Evolutionary conservation across 1,140 invertebrate species (phyloP).

Genomic region (Subanguina moxae): DNA sequence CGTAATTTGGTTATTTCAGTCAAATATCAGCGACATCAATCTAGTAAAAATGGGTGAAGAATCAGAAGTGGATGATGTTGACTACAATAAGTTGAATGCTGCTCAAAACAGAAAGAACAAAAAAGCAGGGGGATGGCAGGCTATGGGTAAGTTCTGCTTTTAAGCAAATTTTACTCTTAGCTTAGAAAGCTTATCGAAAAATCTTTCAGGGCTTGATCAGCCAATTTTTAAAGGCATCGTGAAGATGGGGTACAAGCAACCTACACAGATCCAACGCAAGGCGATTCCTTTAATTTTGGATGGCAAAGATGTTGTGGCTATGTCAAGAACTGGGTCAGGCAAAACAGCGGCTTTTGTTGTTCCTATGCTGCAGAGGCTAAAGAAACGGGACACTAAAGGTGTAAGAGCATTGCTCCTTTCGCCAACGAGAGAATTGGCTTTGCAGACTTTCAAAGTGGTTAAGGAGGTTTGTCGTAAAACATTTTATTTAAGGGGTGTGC

Average conservation of each 20-base stretch:
- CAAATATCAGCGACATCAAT: too few species aligned
- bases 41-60: not conserved
- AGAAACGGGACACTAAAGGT: constrained; percentile 69
- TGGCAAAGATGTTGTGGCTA: constrained; percentile 92
- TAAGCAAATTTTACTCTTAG: not conserved
- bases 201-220: constrained; percentile 57
- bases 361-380: constrained; percentile 86
- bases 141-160: constrained; percentile 41
- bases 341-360: constrained; percentile 99
- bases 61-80: constrained; percentile 24
- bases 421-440: constrained; percentile 88
- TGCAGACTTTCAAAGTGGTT: constrained; percentile 88
- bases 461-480: constrained; percentile 71
- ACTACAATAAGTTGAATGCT: constrained; percentile 44
- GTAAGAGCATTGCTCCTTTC: constrained; percentile 85
- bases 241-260: constrained; percentile 89
- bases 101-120: constrained; percentile 55
- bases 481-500: too few species aligned
- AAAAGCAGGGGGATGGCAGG: constrained; percentile 58
- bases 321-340: constrained; percentile 97
- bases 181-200: not conserved
- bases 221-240: constrained; percentile 78
- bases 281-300: constrained; percentile 89
- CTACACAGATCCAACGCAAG: constrained; percentile 97
- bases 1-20: too few species aligned